These are phyloP conservation scores for Porites divaricata DNA, from an alignment of 92 coral and sea anemone genomes.

Conservation along the genomic window DNA sequence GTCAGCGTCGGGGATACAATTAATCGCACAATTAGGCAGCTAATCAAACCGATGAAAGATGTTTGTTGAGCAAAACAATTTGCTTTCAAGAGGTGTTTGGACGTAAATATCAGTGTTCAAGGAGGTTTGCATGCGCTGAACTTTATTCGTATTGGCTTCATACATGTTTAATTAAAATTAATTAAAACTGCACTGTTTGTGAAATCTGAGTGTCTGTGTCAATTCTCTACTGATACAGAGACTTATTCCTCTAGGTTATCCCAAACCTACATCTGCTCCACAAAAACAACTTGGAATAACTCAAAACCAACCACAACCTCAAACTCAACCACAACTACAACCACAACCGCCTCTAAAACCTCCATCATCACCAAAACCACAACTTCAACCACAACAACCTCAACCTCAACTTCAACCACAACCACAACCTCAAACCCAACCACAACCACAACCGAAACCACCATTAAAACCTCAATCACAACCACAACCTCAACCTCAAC, in stretches of 20 bases:
- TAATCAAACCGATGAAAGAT: not conserved
- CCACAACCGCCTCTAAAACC: conserved; percentile 3
- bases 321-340: conserved; percentile 18
- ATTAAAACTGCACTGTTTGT: too few species aligned
- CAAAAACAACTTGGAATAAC: conserved; percentile 5
- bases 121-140: not conserved
- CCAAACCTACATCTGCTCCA: conserved; percentile 32
- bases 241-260: not conserved
- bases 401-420: not conserved
- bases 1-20: too few species aligned
- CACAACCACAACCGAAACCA: conserved; percentile 19
- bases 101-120: not conserved
- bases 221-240: conserved; percentile 21
- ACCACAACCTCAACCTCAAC: conserved; percentile 27
- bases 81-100: not conserved
- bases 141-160: not conserved
- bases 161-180: not conserved
- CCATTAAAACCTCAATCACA: not conserved
- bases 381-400: conserved; percentile 11
- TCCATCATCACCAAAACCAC: conserved; percentile 8
- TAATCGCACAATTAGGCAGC: too few species aligned
- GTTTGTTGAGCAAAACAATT: not conserved
- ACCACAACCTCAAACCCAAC: conserved; percentile 10
- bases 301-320: not conserved
- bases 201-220: not conserved